Evolutionary conservation across 2,888 invertebrate genomes (phyloP).

Genomic region (Lithophane semibrunnea): DNA sequence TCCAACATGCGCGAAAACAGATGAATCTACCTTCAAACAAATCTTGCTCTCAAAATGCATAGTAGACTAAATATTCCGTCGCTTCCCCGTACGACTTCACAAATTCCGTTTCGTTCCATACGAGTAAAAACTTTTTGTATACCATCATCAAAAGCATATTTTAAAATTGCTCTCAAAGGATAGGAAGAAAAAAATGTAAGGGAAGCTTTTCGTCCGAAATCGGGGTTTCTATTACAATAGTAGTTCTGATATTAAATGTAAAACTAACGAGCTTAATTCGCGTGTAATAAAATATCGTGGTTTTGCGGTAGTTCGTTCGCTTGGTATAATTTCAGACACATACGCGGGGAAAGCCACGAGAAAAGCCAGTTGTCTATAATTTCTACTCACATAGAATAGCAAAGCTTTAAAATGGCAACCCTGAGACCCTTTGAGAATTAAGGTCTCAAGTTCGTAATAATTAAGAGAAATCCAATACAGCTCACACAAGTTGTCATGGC

Average conservation of each 20-base stretch:
- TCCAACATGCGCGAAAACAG: conserved; percentile 5
- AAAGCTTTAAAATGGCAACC: neutral
- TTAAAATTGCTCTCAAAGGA: conserved; percentile 37
- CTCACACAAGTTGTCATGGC: conserved; percentile 31
- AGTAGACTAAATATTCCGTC: conserved; percentile 42
- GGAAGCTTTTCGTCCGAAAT: conserved; percentile 13
- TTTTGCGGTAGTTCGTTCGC: neutral
- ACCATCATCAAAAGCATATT: conserved; percentile 41
- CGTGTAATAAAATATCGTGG: neutral
- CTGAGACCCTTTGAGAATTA: conserved; percentile 9
- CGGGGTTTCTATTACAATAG: neutral
- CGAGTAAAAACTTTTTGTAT: conserved; percentile 18
- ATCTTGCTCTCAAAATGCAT: conserved; percentile 44
- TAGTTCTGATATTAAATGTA: conserved; percentile 13
- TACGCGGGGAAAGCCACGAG: neutral
- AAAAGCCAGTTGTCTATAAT: neutral
- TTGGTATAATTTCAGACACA: neutral
- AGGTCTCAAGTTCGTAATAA: conserved; percentile 24
- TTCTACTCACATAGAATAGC: neutral
- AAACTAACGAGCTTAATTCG: conserved; percentile 1
- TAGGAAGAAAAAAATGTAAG: conserved; percentile 18
- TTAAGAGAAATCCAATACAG: conserved; percentile 30
- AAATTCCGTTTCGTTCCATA: conserved; percentile 50
- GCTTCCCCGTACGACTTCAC: conserved; percentile 35
- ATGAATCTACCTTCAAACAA: conserved; percentile 23